Conservation (phyloP, 2,113 vertebrate genomes). For the Takifugu bimaculatus region DNA sequence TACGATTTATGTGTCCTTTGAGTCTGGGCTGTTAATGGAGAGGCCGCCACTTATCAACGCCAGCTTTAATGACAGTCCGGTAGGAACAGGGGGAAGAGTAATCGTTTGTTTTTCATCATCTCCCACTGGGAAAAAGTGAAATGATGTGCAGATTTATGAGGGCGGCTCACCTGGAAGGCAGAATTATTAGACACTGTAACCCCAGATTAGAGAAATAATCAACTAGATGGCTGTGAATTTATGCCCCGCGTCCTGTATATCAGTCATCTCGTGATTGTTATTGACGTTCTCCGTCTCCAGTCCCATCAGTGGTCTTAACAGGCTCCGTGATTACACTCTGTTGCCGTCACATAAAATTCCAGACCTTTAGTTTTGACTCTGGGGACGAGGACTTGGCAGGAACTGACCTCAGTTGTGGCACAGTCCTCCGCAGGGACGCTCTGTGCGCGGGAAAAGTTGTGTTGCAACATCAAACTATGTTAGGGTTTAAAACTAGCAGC, state of each 20-base stretch:
- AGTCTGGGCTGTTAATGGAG: conserved; percentile 66
- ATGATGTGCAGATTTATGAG: conserved; percentile 57
- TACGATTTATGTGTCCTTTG: conserved; percentile 61
- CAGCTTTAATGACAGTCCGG: conserved; percentile 62
- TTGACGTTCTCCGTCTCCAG: conserved; percentile 26
- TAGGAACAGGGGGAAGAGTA: conserved; percentile 69
- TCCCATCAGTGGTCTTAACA: conserved; percentile 39
- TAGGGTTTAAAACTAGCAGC: not conserved
- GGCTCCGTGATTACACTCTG: conserved; percentile 26
- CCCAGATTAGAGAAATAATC: conserved; percentile 70
- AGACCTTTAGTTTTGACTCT: not conserved
- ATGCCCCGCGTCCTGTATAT: conserved; percentile 36
- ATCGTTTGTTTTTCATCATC: conserved; percentile 75
- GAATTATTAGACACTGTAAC: conserved; percentile 64
- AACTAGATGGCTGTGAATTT: conserved; percentile 64
- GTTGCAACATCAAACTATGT: not conserved
- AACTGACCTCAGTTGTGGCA: no score
- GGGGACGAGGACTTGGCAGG: no score
- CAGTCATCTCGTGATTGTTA: conserved; percentile 44
- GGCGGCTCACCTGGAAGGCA: conserved; percentile 57
- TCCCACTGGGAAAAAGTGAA: conserved; percentile 53
- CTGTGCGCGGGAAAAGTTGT: no score
- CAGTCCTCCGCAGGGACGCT: no score
- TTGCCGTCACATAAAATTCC: not conserved
- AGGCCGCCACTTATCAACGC: conserved; percentile 69